phyloP scores from a whole-genome alignment of 1,140 invertebrate species.

The Catajapyx aquilonaris region DNA sequence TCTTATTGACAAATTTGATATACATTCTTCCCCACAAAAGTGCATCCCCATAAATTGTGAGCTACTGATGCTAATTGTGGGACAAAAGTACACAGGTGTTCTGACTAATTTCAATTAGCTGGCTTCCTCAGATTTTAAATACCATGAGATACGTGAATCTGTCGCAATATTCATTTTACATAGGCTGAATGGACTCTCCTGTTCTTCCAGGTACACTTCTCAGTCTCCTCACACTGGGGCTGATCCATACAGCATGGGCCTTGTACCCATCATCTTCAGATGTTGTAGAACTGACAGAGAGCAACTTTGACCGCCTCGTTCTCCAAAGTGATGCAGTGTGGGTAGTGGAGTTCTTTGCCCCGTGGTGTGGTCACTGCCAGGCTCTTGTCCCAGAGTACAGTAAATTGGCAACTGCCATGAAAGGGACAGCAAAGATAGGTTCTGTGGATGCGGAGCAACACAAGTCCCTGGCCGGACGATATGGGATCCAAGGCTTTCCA shows the following conservation, averaged over 20 bases:
- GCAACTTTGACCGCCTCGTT: slow-evolving; percentile 77
- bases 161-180: too few species aligned
- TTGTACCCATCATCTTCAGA: slow-evolving; percentile 60
- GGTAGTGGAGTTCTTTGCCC: slow-evolving; percentile 88
- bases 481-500: slow-evolving; percentile 76
- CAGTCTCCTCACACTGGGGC: too few species aligned
- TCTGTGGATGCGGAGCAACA: slow-evolving; percentile 83
- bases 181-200: too few species aligned
- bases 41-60: too few species aligned
- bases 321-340: slow-evolving; percentile 65
- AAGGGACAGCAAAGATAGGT: slow-evolving; percentile 82
- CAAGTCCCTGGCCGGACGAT: slow-evolving; percentile 55
- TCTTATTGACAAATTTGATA: too few species aligned
- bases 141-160: too few species aligned
- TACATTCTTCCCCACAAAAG: too few species aligned
- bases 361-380: slow-evolving; percentile 80
- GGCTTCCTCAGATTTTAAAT: too few species aligned
- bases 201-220: too few species aligned
- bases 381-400: slow-evolving; percentile 64
- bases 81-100: too few species aligned
- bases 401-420: slow-evolving; percentile 68
- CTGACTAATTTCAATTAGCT: too few species aligned
- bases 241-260: slow-evolving; percentile 31
- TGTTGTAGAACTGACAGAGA: slow-evolving; percentile 74
- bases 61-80: too few species aligned